A percentile compares a stretch with the other conserved stretches of the same genome.
Conservation (phyloP, 1,140 invertebrate species). For the Diorhabda sublineata region DNA sequence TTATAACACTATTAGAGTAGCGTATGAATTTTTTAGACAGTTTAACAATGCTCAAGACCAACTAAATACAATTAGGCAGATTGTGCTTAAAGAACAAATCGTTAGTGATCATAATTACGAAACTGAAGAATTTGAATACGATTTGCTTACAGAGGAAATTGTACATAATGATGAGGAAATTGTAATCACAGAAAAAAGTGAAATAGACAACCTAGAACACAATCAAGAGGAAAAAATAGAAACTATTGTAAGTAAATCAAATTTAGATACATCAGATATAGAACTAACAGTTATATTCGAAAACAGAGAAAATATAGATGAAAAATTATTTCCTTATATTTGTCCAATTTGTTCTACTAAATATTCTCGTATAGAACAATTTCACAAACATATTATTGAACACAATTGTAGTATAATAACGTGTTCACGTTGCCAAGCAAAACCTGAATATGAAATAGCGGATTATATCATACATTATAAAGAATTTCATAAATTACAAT, state of each 20-base stretch:
- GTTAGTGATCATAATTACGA: no score
- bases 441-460: background rate
- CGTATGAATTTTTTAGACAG: conserved; percentile 8
- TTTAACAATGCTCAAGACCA: background rate
- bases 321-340: background rate
- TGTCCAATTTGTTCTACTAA: conserved; percentile 5
- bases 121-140: no score
- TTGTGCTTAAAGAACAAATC: no score
- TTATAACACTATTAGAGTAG: background rate
- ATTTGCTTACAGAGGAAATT: no score
- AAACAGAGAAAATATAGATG: background rate
- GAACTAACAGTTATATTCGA: background rate
- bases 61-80: no score
- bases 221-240: no score
- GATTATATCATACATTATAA: conserved; percentile 8
- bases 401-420: background rate
- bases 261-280: background rate
- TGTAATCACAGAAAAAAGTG: no score
- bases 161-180: no score
- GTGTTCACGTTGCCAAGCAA: conserved; percentile 1
- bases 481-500: conserved; percentile 9
- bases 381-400: background rate
- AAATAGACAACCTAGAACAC: no score
- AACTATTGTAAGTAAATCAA: background rate
- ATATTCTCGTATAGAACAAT: background rate